Conservation (phyloP, 35 echinoderm and acorn worm genomes). For the Chiridota heheva region DNA sequence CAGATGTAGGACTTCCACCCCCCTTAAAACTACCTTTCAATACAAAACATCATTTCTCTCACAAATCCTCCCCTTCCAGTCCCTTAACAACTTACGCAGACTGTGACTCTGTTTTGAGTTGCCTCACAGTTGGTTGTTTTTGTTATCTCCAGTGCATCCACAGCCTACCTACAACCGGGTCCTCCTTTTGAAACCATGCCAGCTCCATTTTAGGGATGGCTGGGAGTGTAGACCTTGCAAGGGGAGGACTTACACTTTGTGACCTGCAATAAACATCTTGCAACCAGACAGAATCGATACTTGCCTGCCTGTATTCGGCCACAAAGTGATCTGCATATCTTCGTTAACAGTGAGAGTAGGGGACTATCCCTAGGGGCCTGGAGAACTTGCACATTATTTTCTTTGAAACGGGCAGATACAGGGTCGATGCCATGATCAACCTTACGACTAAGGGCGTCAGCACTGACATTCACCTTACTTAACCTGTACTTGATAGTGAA, state of each 20-base stretch:
- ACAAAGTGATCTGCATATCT: no score
- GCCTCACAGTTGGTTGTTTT: neutral
- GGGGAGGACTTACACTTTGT: no score
- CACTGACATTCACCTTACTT: slow-evolving; percentile 40
- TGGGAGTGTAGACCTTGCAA: no score
- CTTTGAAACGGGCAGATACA: neutral
- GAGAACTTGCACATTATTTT: neutral
- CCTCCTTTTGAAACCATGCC: no score
- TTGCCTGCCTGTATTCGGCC: no score
- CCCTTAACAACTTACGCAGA: slow-evolving; percentile 19
- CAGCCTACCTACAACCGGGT: neutral
- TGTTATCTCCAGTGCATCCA: neutral
- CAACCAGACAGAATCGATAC: no score
- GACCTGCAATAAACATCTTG: no score
- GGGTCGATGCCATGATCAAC: slow-evolving; percentile 30
- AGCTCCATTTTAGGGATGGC: no score
- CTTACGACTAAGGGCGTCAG: slow-evolving; percentile 58
- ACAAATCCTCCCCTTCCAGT: slow-evolving; percentile 16
- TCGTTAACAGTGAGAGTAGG: no score
- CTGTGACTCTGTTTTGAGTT: slow-evolving; percentile 25
- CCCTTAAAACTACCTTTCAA: neutral
- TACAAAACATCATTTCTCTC: slow-evolving; percentile 43
- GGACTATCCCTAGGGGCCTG: no score
- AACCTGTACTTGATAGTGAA: slow-evolving; percentile 56
- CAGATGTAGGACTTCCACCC: slow-evolving; percentile 24